These are phyloP conservation scores for Ramphastos sulfuratus DNA, from an alignment of 2,113 vertebrate genomes.

Conservation along the genomic window DNA sequence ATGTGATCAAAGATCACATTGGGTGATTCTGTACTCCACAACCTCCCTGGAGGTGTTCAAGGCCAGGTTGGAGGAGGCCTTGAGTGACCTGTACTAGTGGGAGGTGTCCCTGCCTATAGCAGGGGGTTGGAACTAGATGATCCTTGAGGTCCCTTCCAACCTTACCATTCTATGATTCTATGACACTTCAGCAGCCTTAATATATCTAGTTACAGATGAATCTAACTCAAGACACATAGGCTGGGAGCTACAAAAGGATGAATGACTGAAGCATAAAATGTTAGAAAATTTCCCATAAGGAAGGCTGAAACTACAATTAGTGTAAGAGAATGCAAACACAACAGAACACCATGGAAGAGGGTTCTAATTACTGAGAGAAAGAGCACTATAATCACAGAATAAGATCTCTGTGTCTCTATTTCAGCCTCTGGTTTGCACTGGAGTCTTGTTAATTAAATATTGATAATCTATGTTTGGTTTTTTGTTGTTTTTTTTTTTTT, in stretches of 20 bases:
- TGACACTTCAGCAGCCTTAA: not conserved
- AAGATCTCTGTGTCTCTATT: not conserved
- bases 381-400: not conserved
- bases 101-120: too few species aligned
- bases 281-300: not conserved
- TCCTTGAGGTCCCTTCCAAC: too few species aligned
- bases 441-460: slow-evolving; percentile 19
- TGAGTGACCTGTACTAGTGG: too few species aligned
- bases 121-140: too few species aligned
- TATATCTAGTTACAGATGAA: not conserved
- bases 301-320: not conserved
- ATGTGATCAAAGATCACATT: too few species aligned
- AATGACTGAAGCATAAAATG: not conserved
- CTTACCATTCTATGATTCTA: not conserved
- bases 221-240: not conserved
- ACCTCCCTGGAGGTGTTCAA: too few species aligned
- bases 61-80: too few species aligned
- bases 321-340: not conserved
- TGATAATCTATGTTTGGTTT: not conserved
- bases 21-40: too few species aligned
- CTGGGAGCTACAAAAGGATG: not conserved
- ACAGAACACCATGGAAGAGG: not conserved
- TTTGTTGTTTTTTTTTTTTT: not conserved
- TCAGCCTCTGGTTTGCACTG: not conserved
- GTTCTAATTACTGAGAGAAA: not conserved